Conservation (phyloP, 2,888 invertebrate genomes). For the Leptinotarsa rubiginosa region DNA sequence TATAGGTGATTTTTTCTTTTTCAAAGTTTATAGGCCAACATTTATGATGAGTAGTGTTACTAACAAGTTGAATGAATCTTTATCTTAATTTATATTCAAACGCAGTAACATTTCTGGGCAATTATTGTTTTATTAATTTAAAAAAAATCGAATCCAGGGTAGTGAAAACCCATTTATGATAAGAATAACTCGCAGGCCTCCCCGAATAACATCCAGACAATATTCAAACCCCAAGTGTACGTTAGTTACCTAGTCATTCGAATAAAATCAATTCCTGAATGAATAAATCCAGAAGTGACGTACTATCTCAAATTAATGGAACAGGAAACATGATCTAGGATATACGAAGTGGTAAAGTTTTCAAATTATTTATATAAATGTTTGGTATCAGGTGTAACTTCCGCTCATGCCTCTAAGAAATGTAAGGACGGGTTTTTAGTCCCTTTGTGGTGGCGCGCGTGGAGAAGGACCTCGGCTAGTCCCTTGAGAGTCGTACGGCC, state of each 20-base stretch:
- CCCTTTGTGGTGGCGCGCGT: slow-evolving; percentile 51
- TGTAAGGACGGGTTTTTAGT: slow-evolving; percentile 57
- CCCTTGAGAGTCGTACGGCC: slow-evolving; percentile 62
- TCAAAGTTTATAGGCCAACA: no score
- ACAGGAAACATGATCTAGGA: slow-evolving; percentile 5
- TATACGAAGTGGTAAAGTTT: slow-evolving; percentile 41
- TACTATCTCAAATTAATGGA: not conserved
- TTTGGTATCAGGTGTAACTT: slow-evolving; percentile 60
- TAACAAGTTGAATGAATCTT: no score
- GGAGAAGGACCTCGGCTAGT: slow-evolving; percentile 54
- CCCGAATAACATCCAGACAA: no score
- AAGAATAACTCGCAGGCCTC: no score
- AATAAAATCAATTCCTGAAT: not conserved
- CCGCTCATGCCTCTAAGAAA: slow-evolving; percentile 52
- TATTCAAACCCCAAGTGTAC: no score
- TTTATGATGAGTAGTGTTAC: no score
- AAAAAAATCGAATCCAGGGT: no score
- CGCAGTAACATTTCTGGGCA: no score
- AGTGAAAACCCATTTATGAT: no score
- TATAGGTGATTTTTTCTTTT: no score
- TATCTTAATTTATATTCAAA: no score
- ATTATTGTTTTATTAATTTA: no score
- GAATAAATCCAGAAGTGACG: not conserved
- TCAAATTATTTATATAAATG: slow-evolving; percentile 61
- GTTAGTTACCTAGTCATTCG: not conserved